Percentiles rank a stretch among this genome's conserved stretches.
Conservation (phyloP, 2,113 vertebrate genomes). For the Leucoraja erinaceus region DNA sequence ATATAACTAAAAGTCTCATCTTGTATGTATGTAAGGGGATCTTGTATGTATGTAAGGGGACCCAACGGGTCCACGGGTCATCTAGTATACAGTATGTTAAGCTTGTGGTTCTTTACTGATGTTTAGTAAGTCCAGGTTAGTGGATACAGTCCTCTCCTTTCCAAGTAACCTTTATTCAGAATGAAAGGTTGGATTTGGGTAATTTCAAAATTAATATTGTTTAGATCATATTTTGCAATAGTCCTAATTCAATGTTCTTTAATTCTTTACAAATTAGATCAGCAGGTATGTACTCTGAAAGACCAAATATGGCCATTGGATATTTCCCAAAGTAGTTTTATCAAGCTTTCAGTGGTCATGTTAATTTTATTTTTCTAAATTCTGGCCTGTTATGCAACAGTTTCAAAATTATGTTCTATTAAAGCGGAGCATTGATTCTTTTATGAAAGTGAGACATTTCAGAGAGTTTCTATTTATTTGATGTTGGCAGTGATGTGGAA, state of each 20-base stretch:
- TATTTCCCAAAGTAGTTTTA: not conserved
- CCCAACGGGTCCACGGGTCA: too few relatives aligned
- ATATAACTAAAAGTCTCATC: too few relatives aligned
- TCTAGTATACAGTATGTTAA: too few relatives aligned
- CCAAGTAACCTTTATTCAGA: not conserved
- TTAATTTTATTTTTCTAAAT: constrained; percentile 22
- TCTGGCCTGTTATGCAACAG: not conserved
- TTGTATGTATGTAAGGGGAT: too few relatives aligned
- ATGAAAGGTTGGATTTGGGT: not conserved
- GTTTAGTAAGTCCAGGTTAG: not conserved
- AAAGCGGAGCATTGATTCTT: constrained; percentile 16
- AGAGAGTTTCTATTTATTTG: constrained; percentile 27
- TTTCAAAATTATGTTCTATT: not conserved
- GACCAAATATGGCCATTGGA: not conserved
- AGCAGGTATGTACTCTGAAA: not conserved
- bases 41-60: too few relatives aligned
- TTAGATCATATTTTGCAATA: not conserved
- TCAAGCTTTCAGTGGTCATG: not conserved
- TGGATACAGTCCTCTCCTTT: not conserved
- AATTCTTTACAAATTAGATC: not conserved
- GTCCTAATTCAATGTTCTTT: not conserved
- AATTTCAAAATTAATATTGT: not conserved
- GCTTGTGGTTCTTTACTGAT: not conserved
- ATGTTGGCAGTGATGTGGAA: not conserved
- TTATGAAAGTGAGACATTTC: constrained; percentile 16